Base-by-base conservation (phyloP, 2,113 vertebrate species). In the Nothoprocta pentlandii region DNA sequence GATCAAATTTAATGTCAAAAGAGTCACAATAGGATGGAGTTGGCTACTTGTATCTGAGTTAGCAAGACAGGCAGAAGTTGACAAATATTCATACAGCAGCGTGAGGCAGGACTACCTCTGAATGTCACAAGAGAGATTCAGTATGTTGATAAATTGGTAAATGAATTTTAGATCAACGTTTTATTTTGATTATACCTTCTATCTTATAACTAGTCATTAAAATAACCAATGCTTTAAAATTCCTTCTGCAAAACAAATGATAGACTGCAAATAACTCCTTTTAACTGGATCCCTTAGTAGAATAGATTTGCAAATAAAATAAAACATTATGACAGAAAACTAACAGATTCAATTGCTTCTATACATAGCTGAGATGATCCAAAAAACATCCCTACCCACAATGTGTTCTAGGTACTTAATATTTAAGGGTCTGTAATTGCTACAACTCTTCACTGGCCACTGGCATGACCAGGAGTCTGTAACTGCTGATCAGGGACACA, bases 181-280 rank as follows among this genome's bases (percentile, higher is more conserved):
- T 92, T 44, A 46, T 68, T 92, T 94, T 82, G 66, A 46, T 59
- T 1, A 12, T 61, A 53, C n/a, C n/a, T 82, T 91, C 91, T 4
- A 85, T 56, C 22, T 85, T 61, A 51, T 39, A 82, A 85, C 70
- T 85, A 92, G 49, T 82, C 46, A 74, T 73, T 87, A 74, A 83
- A 85, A 80, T 54, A 85, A 63, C 30, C 68, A 63, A 36, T 12
- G 11, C 32, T 88, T 63, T 85, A 66, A 89, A 91, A 83, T 66
- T 80, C 49, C 59, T 89, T 21, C 59, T 70, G 64, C 44, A 28
- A 89, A 94, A 87, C 20, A 80, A 85, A 85, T 85, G 54, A 59
- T 74, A 59, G 79, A 54, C 42, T 32, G 54, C 28, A 58, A 58
- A 32, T 58, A 58, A 58, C 30, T 32, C 28, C 5, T 32, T 58